Conservation (phyloP, 2,888 invertebrate genomes). For the Sturmia bella region DNA sequence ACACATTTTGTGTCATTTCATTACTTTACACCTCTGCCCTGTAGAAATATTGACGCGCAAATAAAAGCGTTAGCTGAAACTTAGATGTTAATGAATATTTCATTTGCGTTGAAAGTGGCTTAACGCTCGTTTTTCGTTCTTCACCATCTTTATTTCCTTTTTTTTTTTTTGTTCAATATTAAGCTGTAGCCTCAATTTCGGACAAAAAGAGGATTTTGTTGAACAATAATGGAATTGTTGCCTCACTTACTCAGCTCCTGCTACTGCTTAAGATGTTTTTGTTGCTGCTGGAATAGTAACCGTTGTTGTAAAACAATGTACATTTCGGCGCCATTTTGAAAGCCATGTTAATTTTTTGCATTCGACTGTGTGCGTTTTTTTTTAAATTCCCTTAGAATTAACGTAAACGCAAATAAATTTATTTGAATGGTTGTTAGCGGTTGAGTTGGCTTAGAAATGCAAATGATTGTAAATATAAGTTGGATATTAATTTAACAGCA, state of each 20-base stretch:
- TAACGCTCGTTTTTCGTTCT: conserved; percentile 64
- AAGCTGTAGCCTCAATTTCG: conserved; percentile 64
- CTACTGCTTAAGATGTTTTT: conserved; percentile 20
- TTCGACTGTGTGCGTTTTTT: conserved; percentile 19
- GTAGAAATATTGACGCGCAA: conserved; percentile 31
- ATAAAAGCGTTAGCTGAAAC: conserved; percentile 45
- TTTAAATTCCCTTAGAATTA: conserved; percentile 32
- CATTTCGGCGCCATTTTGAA: conserved; percentile 70
- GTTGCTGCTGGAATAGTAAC: conserved; percentile 11
- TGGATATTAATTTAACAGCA: not conserved
- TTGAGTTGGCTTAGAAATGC: conserved; percentile 77
- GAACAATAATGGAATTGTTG: conserved; percentile 64
- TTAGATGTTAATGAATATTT: conserved; percentile 77
- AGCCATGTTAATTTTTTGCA: conserved; percentile 59
- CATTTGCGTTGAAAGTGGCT: conserved; percentile 73
- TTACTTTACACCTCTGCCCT: conserved; percentile 2
- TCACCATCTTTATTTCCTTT: conserved; percentile 7
- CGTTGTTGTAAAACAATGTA: conserved; percentile 54
- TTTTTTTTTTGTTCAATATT: conserved; percentile 33
- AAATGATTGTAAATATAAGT: conserved; percentile 76
- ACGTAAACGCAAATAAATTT: conserved; percentile 71
- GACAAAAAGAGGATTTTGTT: conserved; percentile 66
- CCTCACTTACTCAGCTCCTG: conserved; percentile 31
- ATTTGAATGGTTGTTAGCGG: conserved; percentile 74
- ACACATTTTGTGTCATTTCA: not conserved